phyloP scores from a whole-genome alignment of 2,888 invertebrate genomes.

The Opisthograptis luteolata region DNA sequence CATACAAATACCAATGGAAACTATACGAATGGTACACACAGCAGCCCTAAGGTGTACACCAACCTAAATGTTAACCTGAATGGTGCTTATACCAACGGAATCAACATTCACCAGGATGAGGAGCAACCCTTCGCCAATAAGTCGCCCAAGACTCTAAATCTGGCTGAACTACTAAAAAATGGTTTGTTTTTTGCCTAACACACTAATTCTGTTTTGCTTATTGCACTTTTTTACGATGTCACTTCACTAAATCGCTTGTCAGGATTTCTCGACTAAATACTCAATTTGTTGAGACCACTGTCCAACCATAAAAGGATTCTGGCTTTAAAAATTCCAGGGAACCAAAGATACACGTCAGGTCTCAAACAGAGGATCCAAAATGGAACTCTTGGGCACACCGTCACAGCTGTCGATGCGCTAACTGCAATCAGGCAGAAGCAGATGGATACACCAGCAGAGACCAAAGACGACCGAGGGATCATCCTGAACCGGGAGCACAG shows the following conservation, averaged over 20 bases:
- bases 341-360: slow-evolving; percentile 83
- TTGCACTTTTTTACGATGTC: slow-evolving; percentile 34
- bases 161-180: slow-evolving; percentile 70
- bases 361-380: slow-evolving; percentile 85
- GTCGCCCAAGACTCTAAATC: slow-evolving; percentile 51
- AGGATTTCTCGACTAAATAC: no score
- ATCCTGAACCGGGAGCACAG: slow-evolving; percentile 92
- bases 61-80: slow-evolving; percentile 32
- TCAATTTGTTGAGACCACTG: no score
- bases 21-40: slow-evolving; percentile 43
- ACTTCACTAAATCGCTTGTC: slow-evolving; percentile 13
- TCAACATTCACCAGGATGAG: slow-evolving; percentile 47
- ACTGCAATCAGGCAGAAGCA: slow-evolving; percentile 79
- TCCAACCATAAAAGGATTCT: no score
- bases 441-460: slow-evolving; percentile 84
- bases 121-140: slow-evolving; percentile 52
- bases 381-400: slow-evolving; percentile 82
- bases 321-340: slow-evolving; percentile 67
- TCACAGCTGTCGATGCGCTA: slow-evolving; percentile 72
- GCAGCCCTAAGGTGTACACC: slow-evolving; percentile 33
- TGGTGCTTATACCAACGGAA: slow-evolving; percentile 12
- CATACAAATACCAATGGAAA: slow-evolving; percentile 43
- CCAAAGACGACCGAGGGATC: slow-evolving; percentile 84
- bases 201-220: slow-evolving; percentile 53
- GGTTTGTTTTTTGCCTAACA: slow-evolving; percentile 77